Conservation (phyloP, 1,140 invertebrate species). For the Drosophila baimaii region DNA sequence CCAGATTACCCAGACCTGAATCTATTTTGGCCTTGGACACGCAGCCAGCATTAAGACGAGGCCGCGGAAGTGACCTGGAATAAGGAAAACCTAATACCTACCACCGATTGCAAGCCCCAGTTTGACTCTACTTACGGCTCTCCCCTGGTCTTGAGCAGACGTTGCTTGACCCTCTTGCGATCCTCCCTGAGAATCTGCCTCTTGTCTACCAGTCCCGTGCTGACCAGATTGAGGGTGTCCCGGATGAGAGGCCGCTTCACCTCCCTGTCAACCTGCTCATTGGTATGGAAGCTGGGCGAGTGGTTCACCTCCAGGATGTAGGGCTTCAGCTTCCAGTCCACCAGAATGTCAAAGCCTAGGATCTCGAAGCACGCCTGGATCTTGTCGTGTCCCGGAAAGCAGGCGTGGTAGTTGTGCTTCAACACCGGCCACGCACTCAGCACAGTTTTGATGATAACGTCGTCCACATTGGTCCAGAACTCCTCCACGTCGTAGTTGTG, state of each 20-base stretch:
- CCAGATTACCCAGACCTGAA: neutral
- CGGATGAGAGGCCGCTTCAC: conserved; percentile 92
- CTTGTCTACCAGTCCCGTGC: conserved; percentile 92
- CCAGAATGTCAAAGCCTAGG: conserved; percentile 93
- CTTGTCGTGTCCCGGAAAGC: conserved; percentile 93
- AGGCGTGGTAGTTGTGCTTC: conserved; percentile 94
- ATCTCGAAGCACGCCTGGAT: conserved; percentile 95
- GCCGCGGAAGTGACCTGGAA: conserved; percentile 24
- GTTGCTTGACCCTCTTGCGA: conserved; percentile 87
- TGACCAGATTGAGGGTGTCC: conserved; percentile 93
- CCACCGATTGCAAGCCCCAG: neutral
- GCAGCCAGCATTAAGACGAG: conserved; percentile 9
- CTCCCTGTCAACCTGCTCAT: conserved; percentile 92
- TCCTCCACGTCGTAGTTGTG: conserved; percentile 90
- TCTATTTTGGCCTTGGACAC: conserved; percentile 20
- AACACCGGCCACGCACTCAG: conserved; percentile 93
- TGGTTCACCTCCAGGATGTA: conserved; percentile 95
- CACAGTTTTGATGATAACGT: conserved; percentile 95
- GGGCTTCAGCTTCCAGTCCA: conserved; percentile 94
- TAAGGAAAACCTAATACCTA: neutral
- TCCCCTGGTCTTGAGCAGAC: conserved; percentile 86
- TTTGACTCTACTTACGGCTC: conserved; percentile 56
- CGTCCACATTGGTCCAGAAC: conserved; percentile 93
- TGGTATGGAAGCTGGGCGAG: conserved; percentile 95
- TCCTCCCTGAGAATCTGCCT: conserved; percentile 90